A percentile compares a stretch with the other conserved stretches of the same genome.
Evolutionary conservation across 2,888 invertebrate species (phyloP).

Genomic region (Diadegma fenestrale): DNA sequence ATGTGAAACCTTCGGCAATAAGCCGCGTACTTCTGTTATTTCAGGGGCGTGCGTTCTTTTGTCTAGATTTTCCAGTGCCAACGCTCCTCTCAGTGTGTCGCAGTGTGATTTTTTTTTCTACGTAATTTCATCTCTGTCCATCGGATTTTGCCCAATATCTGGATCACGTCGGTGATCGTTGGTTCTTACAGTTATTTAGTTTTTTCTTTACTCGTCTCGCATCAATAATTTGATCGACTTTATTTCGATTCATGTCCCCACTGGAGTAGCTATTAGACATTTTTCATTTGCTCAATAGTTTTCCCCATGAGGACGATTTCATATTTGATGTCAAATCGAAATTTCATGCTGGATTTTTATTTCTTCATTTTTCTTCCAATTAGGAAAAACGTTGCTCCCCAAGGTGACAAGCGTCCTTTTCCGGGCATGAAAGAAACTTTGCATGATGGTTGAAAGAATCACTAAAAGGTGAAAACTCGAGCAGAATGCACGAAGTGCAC

Average conservation of each 20-base stretch:
- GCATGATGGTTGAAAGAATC: not conserved
- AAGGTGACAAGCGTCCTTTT: not conserved
- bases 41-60: not conserved
- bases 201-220: not conserved
- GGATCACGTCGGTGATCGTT: not conserved
- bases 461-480: slow-evolving; percentile 24
- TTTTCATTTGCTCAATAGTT: not conserved
- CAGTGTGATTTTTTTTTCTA: not conserved
- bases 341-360: not conserved
- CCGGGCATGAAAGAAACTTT: not conserved
- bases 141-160: not conserved
- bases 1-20: not conserved
- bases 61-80: not conserved
- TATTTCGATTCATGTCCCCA: not conserved
- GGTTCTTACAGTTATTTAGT: not conserved
- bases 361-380: not conserved
- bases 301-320: not conserved
- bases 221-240: not conserved
- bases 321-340: not conserved
- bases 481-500: slow-evolving; percentile 45
- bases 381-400: not conserved
- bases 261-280: not conserved
- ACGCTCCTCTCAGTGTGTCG: not conserved
- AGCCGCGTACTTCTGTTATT: not conserved
- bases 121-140: not conserved